Percentiles rank a stretch among this genome's conserved stretches.
phyloP scores from a whole-genome alignment of 2,797 vertebrate species.

The Lophius americanus region DNA sequence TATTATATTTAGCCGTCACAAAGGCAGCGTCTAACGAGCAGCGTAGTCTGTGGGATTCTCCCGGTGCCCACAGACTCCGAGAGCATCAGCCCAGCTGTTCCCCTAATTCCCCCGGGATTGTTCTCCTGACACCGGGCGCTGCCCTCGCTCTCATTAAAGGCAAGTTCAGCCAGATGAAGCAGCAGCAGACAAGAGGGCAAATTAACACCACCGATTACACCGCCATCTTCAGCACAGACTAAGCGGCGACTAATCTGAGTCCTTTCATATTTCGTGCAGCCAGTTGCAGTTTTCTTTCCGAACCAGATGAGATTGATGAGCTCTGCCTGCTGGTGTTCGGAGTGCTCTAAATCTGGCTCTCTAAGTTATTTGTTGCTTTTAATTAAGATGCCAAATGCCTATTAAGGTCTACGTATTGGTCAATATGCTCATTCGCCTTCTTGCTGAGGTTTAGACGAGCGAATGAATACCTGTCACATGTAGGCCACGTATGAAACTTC shows the following conservation, averaged over 20 bases:
- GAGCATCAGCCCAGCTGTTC: slow-evolving; percentile 65
- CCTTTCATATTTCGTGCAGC: slow-evolving; percentile 46
- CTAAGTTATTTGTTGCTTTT: slow-evolving; percentile 40
- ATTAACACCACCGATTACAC: slow-evolving; percentile 44
- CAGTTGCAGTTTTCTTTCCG: slow-evolving; percentile 49
- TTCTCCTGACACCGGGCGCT: slow-evolving; percentile 67
- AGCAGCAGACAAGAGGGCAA: slow-evolving; percentile 51
- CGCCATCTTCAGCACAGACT: slow-evolving; percentile 42
- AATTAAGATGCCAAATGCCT: slow-evolving; percentile 30
- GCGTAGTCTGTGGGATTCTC: slow-evolving; percentile 68
- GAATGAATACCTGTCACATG: slow-evolving; percentile 1
- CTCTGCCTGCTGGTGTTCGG: slow-evolving; percentile 43
- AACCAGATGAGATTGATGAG: slow-evolving; percentile 39
- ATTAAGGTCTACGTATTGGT: background rate
- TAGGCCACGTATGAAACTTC: background rate
- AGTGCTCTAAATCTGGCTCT: slow-evolving; percentile 32
- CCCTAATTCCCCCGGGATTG: slow-evolving; percentile 70
- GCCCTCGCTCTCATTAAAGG: slow-evolving; percentile 69
- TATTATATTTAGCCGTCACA: slow-evolving; percentile 77
- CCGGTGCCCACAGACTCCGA: slow-evolving; percentile 62
- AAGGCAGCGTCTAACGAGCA: slow-evolving; percentile 78
- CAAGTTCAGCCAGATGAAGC: slow-evolving; percentile 60
- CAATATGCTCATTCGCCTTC: background rate
- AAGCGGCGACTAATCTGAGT: slow-evolving; percentile 48
- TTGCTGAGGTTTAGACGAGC: slow-evolving; percentile 12